Evolutionary conservation across 2,888 invertebrate genomes (phyloP).

Genomic region (Trisateles emortualis): DNA sequence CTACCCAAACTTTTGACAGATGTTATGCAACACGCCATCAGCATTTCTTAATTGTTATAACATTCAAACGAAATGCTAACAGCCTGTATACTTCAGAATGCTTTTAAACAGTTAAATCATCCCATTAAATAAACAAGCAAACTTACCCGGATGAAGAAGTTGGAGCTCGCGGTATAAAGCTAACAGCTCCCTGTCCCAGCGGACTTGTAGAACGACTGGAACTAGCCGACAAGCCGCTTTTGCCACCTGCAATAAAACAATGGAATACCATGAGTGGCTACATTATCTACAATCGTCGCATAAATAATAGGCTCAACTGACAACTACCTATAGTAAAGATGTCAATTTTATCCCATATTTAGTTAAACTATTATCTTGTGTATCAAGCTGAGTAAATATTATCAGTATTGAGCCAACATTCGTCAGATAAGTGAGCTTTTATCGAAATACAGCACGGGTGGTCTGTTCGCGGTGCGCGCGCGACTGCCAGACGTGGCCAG

Average conservation of each 20-base stretch:
- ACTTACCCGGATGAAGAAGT: slow-evolving; percentile 87
- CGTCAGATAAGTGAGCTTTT: slow-evolving; percentile 63
- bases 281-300: slow-evolving; percentile 14
- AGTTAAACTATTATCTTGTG: slow-evolving; percentile 47
- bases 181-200: slow-evolving; percentile 79
- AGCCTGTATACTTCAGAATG: not conserved
- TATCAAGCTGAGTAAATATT: slow-evolving; percentile 63
- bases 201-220: slow-evolving; percentile 88
- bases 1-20: too few relatives aligned
- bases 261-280: slow-evolving; percentile 41
- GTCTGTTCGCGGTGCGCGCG: slow-evolving; percentile 64
- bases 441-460: slow-evolving; percentile 72
- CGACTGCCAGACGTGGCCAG: slow-evolving; percentile 57
- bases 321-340: slow-evolving; percentile 18
- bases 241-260: slow-evolving; percentile 72
- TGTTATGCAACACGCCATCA: not conserved
- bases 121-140: slow-evolving; percentile 28
- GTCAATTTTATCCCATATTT: slow-evolving; percentile 35
- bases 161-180: slow-evolving; percentile 83
- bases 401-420: slow-evolving; percentile 58
- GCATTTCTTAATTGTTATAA: not conserved
- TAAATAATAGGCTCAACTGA: slow-evolving; percentile 17
- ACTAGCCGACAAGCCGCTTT: slow-evolving; percentile 84
- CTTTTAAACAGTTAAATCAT: slow-evolving; percentile 25
- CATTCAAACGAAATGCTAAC: not conserved